Evolutionary conservation across 2,888 invertebrate species (phyloP).

Genomic region (Galerucella nymphaeae): DNA sequence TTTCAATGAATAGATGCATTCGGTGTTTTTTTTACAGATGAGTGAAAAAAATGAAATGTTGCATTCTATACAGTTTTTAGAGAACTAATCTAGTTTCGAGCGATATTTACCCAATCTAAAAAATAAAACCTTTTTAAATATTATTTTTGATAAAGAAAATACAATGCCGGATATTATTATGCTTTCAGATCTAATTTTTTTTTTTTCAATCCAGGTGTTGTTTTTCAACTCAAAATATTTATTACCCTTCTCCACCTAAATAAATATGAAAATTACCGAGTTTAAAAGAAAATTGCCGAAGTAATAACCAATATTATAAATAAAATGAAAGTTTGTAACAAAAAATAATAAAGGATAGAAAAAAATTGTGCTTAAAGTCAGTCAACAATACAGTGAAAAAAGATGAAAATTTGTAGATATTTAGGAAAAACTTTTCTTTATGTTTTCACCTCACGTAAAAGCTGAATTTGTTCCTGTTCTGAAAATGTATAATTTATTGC

Average conservation of each 20-base stretch:
- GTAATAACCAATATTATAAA: no score
- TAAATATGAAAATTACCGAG: neutral
- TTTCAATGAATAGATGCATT: slow-evolving; percentile 24
- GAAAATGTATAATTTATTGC: no score
- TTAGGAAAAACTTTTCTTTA: no score
- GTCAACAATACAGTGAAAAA: no score
- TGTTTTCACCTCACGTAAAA: no score
- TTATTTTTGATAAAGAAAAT: slow-evolving; percentile 13
- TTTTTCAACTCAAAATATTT: neutral
- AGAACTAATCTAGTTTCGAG: neutral
- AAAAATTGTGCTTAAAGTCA: no score
- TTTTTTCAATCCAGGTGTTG: no score
- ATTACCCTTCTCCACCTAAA: neutral
- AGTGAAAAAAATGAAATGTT: slow-evolving; percentile 17
- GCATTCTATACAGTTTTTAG: slow-evolving; percentile 14
- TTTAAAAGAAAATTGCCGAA: no score
- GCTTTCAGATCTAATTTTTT: slow-evolving; percentile 28
- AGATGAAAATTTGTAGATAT: no score
- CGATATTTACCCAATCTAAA: slow-evolving; percentile 25
- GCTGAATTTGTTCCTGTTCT: no score
- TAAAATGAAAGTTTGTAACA: no score
- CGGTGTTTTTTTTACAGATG: slow-evolving; percentile 23
- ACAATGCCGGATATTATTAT: neutral
- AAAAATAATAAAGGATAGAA: no score
- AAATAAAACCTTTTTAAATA: slow-evolving; percentile 26